Evolutionary conservation across 2,113 vertebrate species (phyloP).

Genomic region (Charina bottae): DNA sequence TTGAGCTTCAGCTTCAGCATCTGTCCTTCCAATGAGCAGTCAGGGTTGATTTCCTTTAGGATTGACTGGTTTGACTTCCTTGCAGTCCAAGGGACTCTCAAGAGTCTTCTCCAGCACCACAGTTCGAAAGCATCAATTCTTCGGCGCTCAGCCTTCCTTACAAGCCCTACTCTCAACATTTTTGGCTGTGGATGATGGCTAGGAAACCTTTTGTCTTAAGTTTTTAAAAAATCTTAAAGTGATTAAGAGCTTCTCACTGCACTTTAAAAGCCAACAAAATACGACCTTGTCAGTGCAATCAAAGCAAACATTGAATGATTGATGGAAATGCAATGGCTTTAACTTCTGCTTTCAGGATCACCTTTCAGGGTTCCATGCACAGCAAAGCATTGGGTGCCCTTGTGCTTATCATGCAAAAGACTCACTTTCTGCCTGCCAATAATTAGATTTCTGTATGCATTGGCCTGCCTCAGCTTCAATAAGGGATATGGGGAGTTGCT

Average conservation of each 20-base stretch:
- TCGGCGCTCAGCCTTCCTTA: too few species aligned
- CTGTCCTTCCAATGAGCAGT: too few species aligned
- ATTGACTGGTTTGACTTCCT: too few species aligned
- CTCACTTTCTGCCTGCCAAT: conserved; percentile 26
- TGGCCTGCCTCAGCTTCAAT: conserved; percentile 32
- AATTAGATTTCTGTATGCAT: conserved; percentile 59
- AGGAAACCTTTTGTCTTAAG: background rate
- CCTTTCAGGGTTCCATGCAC: conserved; percentile 33
- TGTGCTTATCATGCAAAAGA: conserved; percentile 39
- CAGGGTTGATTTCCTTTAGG: too few species aligned
- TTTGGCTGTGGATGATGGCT: background rate
- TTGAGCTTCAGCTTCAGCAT: too few species aligned
- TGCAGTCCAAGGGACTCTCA: too few species aligned
- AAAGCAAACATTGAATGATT: conserved; percentile 5
- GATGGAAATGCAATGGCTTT: conserved; percentile 40
- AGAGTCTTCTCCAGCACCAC: too few species aligned
- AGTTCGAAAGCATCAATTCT: too few species aligned
- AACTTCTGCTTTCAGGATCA: conserved; percentile 31
- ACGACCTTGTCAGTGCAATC: conserved; percentile 23
- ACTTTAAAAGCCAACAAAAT: conserved; percentile 14
- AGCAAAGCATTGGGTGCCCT: conserved; percentile 26
- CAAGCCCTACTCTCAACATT: background rate
- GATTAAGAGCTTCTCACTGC: conserved; percentile 25
- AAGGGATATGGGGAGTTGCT: conserved; percentile 36
- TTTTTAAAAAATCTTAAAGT: conserved; percentile 4